Evolutionary conservation across 1,140 invertebrate genomes (phyloP), one percentile per base, ranked within the genome.

Genomic region (Coptotermes formosanus): DNA sequence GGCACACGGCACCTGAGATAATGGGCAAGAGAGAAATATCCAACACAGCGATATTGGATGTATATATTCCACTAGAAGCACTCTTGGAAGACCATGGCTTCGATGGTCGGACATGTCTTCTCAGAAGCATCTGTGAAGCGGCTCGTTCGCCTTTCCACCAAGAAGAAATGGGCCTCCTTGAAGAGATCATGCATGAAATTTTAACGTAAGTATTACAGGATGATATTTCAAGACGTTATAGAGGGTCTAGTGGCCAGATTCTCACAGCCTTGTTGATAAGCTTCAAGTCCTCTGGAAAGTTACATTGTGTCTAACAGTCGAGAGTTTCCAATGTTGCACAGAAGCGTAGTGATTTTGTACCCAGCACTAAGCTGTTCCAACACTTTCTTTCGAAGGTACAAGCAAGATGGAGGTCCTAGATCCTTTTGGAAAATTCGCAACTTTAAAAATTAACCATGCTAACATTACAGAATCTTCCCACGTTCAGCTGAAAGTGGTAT

Each of bases 51-150:
- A 6, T 75, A 25, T 2, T 30, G 64, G 64, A 30, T 16, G 14
- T 75, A 30, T 75, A 75, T 25, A 3, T 75, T 9, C 64, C 64
- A 8, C 25, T 75, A n/a, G 64, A 75, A 30, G 25, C 64, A n/a
- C 30, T 75, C 25, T 25, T 75, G 25, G 64, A 75, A 75, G 64
- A 75, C 8, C 88, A 88, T 48, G 87, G 87, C 86, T 38, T 86
- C 83, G 52, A 86, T 30, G 91, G 91, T 82, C 89, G 89, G 86
- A 88, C 88, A 11, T 92, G 91, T 88, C 89, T 92, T 25, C 89
- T 92, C 86, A 89, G 91, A 88, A 89, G 90, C 48, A 91, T 92
- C 87, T 92, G 91, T 87, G 91, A 91, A 88, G 89, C 90, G 86
- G 90, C 90, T 30, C 89, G 90, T 85, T 88, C 88, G 86, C 88